These are phyloP conservation scores for Apodemia duryi DNA, from an alignment of 2,888 invertebrate genomes.

Conservation along the genomic window DNA sequence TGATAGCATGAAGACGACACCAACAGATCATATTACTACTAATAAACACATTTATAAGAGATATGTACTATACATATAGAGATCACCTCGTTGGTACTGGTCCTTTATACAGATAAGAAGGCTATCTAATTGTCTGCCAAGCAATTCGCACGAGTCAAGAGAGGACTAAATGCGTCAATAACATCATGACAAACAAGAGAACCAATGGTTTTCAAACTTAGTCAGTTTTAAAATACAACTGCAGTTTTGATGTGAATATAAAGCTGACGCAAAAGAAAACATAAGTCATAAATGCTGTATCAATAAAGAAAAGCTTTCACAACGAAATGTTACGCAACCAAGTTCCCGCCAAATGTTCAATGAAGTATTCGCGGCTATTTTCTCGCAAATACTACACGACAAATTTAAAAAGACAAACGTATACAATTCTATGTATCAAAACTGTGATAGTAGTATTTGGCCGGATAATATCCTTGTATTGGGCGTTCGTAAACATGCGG, in stretches of 20 bases:
- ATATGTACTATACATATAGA: no score
- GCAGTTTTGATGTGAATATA: no score
- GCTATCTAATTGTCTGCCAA: background rate
- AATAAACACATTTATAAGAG: background rate
- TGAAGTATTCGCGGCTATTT: constrained; percentile 71
- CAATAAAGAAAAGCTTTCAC: constrained; percentile 49
- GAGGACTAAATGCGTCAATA: no score
- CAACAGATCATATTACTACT: background rate
- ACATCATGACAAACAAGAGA: no score
- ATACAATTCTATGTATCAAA: constrained; percentile 35
- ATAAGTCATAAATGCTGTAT: no score
- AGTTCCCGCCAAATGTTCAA: constrained; percentile 70
- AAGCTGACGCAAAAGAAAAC: no score
- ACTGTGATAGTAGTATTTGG: constrained; percentile 36
- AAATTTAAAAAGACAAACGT: constrained; percentile 40
- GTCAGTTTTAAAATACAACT: no score
- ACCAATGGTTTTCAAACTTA: no score
- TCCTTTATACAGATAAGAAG: background rate
- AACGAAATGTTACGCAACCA: constrained; percentile 49
- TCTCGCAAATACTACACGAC: constrained; percentile 46
- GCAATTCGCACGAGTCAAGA: background rate
- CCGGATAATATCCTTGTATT: constrained; percentile 43
- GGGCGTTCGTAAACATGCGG: constrained; percentile 58
- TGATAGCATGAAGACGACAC: background rate
- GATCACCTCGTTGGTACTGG: background rate